These are phyloP conservation scores for Brachylomia viminalis DNA, from an alignment of 2,888 invertebrate genomes.

Conservation along the genomic window DNA sequence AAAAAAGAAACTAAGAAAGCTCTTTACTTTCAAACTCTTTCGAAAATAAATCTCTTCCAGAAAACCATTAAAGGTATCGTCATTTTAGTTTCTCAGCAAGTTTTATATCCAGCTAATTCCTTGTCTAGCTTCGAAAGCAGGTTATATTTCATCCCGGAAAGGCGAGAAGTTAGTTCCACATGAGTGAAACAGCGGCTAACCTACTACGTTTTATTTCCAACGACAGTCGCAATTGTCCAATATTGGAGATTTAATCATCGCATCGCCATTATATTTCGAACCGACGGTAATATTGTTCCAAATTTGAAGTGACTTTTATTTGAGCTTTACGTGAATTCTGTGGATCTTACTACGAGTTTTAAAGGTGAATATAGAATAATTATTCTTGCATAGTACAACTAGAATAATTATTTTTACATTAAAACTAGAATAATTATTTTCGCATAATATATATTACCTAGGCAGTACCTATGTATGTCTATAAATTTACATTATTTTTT, in stretches of 20 bases:
- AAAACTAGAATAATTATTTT: too few relatives aligned
- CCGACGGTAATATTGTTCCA: constrained; percentile 21
- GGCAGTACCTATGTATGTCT: not conserved
- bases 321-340: constrained; percentile 14
- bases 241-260: constrained; percentile 51
- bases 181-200: constrained; percentile 26
- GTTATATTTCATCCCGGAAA: constrained; percentile 37
- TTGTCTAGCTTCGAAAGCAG: constrained; percentile 18
- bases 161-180: constrained; percentile 43
- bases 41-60: not conserved
- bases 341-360: constrained; percentile 9
- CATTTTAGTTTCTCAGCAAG: constrained; percentile 9
- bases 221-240: constrained; percentile 48
- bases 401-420: too few relatives aligned
- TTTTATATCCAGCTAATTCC: constrained; percentile 29
- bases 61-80: not conserved
- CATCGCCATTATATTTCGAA: constrained; percentile 12
- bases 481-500: not conserved
- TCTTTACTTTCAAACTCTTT: too few relatives aligned
- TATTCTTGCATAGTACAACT: not conserved
- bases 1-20: not conserved
- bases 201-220: constrained; percentile 49
- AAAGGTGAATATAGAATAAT: not conserved
- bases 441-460: too few relatives aligned
- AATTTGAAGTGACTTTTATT: constrained; percentile 39